Base-by-base conservation (phyloP, 2,113 vertebrate species). In the Boleophthalmus pectinirostris region DNA sequence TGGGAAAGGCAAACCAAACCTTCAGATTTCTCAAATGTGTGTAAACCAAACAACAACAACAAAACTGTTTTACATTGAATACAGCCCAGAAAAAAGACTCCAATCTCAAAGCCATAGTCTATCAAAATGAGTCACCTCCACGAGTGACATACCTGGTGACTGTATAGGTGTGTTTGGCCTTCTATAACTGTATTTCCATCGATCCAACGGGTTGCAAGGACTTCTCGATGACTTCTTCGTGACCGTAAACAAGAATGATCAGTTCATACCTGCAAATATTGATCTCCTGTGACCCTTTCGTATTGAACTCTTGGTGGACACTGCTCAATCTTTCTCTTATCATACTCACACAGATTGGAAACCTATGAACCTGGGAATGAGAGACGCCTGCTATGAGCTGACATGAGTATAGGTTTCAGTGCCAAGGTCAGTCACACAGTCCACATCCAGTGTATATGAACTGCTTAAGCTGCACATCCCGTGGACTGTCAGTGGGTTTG, bases 181-280 rank as follows among this genome's bases (percentile, higher is more conserved):
- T 64, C 68, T 76, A 54, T 82, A 85, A 90, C 80, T 88, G 85
- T 81, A 88, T 85, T 87, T 70, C 46, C 66, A 91, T 91, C 64
- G 86, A 92, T 89, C 80, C 70, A 49, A 60, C 65, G 73, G 80
- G 65, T 86, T 82, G 60, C 67, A 64, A 66, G 71, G 85, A 75
- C 82, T 76, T 65, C 75, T 77, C 66, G 72, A 84, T 76, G 45
- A 77, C 65, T 80, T 86, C 80, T 72, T 57, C 72, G 71, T 76
- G 81, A 88, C 84, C 80, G 78, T 84, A 88, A 85, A 83, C 82
- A 85, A 88, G 82, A 85, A 74, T 66, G 72, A 90, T 84, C 72
- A 82, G 76, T 81, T 82, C 70, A 88, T 85, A 82, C 75, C 73
- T 65, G 68, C 57, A 60, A 24, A 75, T 82, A 88, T 85, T 80